These are phyloP conservation scores for Larimichthys crocea DNA, from an alignment of 2,113 vertebrate genomes.

Conservation along the genomic window DNA sequence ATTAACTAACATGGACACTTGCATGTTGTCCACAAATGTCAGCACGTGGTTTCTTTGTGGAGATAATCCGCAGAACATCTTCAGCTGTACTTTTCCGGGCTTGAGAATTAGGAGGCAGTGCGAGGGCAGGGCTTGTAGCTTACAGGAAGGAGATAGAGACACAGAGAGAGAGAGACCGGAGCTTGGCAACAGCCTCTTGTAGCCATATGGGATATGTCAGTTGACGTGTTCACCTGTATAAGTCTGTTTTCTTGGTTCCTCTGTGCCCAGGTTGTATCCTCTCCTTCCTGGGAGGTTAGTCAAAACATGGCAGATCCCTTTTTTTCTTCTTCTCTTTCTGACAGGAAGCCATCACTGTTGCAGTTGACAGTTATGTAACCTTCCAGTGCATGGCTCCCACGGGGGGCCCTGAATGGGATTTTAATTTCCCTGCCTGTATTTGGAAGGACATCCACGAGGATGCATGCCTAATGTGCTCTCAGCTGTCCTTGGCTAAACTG, in stretches of 20 bases:
- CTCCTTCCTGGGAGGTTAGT: conserved; percentile 17
- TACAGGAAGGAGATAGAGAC: conserved; percentile 24
- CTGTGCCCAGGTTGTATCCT: conserved; percentile 15
- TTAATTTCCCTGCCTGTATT: conserved; percentile 70
- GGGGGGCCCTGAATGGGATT: conserved; percentile 68
- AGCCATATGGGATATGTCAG: conserved; percentile 57
- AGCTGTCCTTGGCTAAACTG: conserved; percentile 69
- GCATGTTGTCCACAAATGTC: conserved; percentile 31
- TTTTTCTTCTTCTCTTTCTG: conserved; percentile 2
- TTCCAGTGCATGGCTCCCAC: conserved; percentile 49
- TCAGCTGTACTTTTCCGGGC: conserved; percentile 71
- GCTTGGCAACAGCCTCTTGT: conserved; percentile 30
- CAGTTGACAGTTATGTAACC: conserved; percentile 66
- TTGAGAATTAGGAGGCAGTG: conserved; percentile 62
- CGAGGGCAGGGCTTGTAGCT: conserved; percentile 38
- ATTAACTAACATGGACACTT: conserved; percentile 58
- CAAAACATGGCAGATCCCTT: conserved; percentile 35
- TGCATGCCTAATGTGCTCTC: conserved; percentile 64
- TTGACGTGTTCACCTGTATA: conserved; percentile 45
- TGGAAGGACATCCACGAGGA: conserved; percentile 68
- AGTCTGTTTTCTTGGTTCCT: conserved; percentile 34
- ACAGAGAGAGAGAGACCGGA: conserved; percentile 19
- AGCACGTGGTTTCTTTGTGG: conserved; percentile 65
- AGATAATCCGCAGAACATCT: conserved; percentile 75
- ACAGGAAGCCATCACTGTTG: conserved; percentile 45